Base-by-base conservation (phyloP, 2,113 vertebrate species). In the Tauraco erythrolophus region DNA sequence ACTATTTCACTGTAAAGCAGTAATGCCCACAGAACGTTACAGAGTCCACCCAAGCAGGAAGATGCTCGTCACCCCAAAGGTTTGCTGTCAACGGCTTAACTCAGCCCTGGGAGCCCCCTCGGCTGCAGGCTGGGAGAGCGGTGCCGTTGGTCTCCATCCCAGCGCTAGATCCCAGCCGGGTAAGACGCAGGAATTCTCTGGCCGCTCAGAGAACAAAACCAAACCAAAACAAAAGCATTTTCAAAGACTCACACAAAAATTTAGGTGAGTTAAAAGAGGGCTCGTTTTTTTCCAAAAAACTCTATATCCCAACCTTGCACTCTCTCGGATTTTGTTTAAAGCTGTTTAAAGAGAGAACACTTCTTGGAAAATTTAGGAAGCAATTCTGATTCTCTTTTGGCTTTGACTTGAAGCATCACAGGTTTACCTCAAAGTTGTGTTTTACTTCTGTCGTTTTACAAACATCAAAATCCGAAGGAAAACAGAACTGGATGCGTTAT, bases 141-240 rank as follows among this genome's bases (percentile, higher is more conserved):
- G 51, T 46, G 83, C 83, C 77, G 46, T 4, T 4, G 27, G 45
- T 72, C 71, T 62, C 88, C 76, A 75, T 33, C 35, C 4, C 74
- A 48, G 92, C 1, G 7, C 92, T 66, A 76, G 60, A 72, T 58
- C 68, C 7, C 2, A 88, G 94, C 83, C 7, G 9, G 3, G 27
- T 11, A 10, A 79, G 62, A 46, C 61, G 66, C 60, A 30, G 11
- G 56, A 61, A 74, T 75, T 54, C 95, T 81, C 70, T 58, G 71
- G 64, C 85, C 2, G 0, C 51, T 68, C 57, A 1, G 33, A 53
- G 43, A 35, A 91, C 23, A 80, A 91, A 92, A 94, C 91, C 71
- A 90, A 97, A 41, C 12, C 41, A 43, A 43, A 43, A 92, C 71
- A 88, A 92, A 94, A 96, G 81, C 51, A 8, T 53, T 81, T 96